These are phyloP conservation scores for Polypterus senegalus DNA, from an alignment of 2,113 vertebrate genomes.

Conservation along the genomic window DNA sequence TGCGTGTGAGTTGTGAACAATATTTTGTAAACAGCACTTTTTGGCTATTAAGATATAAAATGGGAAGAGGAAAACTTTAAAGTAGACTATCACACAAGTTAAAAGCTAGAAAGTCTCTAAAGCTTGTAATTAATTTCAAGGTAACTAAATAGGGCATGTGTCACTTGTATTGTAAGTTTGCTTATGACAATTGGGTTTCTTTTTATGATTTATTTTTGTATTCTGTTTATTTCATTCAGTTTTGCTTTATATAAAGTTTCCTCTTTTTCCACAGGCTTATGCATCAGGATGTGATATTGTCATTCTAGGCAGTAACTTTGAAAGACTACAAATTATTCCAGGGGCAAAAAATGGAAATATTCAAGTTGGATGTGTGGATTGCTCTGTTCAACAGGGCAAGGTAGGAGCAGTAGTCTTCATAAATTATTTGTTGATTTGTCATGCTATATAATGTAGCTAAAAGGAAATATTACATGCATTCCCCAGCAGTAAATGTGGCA, in stretches of 20 bases:
- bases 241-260: not conserved
- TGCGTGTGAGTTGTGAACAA: no score
- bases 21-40: no score
- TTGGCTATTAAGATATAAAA: no score
- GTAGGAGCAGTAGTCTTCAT: conserved; percentile 42
- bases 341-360: conserved; percentile 94
- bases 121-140: no score
- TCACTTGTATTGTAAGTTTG: not conserved
- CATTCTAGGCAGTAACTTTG: conserved; percentile 88
- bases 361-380: conserved; percentile 91
- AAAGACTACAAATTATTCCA: conserved; percentile 93
- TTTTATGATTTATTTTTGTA: not conserved
- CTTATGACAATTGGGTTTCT: not conserved
- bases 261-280: conserved; percentile 61
- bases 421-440: no score
- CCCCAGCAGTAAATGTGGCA: no score
- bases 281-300: conserved; percentile 96
- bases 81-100: no score
- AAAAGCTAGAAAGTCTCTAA: no score
- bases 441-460: no score
- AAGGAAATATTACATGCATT: no score
- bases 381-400: conserved; percentile 83
- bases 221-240: not conserved
- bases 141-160: no score
- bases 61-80: no score